A percentile compares a stretch with the other conserved stretches of the same genome.
Evolutionary conservation across 2,113 vertebrate species (phyloP).

Genomic region (Apodemus sylvaticus): DNA sequence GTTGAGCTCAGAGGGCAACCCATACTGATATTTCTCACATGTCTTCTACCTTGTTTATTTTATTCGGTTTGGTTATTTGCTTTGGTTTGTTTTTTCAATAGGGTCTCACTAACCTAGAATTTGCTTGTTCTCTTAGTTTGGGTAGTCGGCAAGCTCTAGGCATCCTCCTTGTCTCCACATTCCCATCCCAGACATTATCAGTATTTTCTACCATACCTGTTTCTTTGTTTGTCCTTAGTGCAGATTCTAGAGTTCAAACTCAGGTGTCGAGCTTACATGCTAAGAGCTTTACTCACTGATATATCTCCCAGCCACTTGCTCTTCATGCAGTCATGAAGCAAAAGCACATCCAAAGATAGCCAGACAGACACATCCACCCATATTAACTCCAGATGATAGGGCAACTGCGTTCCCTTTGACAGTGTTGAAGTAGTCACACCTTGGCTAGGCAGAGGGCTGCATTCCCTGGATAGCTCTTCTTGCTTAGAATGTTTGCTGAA

Average conservation of each 20-base stretch:
- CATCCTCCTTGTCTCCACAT: neutral
- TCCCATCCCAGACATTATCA: neutral
- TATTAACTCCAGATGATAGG: neutral
- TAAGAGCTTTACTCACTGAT: neutral
- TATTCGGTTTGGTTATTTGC: too few relatives aligned
- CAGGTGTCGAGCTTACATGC: too few relatives aligned
- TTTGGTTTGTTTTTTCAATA: neutral
- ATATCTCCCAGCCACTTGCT: too few relatives aligned
- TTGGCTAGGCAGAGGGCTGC: conserved; percentile 77
- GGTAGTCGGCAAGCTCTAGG: neutral
- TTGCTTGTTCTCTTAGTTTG: neutral
- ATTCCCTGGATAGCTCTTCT: conserved; percentile 84
- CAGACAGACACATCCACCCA: neutral
- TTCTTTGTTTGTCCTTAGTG: neutral
- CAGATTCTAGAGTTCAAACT: neutral
- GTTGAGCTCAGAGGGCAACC: neutral
- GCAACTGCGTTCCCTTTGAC: neutral
- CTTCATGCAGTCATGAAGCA: neutral
- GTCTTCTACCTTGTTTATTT: neutral
- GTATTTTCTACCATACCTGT: neutral
- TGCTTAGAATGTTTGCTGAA: conserved; percentile 82
- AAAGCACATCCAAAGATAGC: neutral
- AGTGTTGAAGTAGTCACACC: neutral
- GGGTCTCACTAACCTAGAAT: neutral
- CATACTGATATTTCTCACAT: neutral